phyloP scores from a whole-genome alignment of 2,888 invertebrate species.

The Tachina grossa region DNA sequence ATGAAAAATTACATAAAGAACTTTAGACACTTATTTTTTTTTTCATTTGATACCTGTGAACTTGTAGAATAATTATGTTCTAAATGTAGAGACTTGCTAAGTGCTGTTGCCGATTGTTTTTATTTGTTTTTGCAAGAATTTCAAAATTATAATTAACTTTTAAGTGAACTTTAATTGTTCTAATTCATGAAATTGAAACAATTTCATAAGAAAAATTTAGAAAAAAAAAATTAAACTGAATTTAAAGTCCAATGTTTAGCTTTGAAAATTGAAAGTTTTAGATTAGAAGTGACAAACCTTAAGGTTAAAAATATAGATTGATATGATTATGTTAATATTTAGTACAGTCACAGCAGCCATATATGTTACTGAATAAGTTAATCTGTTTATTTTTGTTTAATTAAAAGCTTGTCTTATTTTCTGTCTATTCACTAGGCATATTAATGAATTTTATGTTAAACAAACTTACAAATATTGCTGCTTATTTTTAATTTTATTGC shows the following conservation, averaged over 20 bases:
- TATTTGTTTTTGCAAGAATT: conserved; percentile 30
- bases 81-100: conserved; percentile 35
- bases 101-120: conserved; percentile 1
- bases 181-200: conserved; percentile 20
- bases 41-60: conserved; percentile 24
- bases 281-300: conserved; percentile 22
- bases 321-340: background rate
- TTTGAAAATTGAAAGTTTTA: background rate
- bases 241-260: conserved; percentile 47
- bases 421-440: background rate
- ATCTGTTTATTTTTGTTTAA: background rate
- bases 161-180: conserved; percentile 52
- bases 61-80: conserved; percentile 50
- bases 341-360: background rate
- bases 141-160: conserved; percentile 39
- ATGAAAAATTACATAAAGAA: conserved; percentile 34
- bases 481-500: background rate
- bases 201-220: conserved; percentile 6
- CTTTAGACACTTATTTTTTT: conserved; percentile 34
- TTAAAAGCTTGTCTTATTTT: background rate
- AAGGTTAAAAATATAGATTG: conserved; percentile 20
- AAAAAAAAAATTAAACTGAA: conserved; percentile 21
- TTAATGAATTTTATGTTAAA: conserved; percentile 21
- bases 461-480: background rate
- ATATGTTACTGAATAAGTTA: background rate